Percentiles rank a stretch among this genome's conserved stretches.
These are phyloP conservation scores for Watsonalla cultraria DNA, from an alignment of 2,888 invertebrate genomes.

Conservation along the genomic window DNA sequence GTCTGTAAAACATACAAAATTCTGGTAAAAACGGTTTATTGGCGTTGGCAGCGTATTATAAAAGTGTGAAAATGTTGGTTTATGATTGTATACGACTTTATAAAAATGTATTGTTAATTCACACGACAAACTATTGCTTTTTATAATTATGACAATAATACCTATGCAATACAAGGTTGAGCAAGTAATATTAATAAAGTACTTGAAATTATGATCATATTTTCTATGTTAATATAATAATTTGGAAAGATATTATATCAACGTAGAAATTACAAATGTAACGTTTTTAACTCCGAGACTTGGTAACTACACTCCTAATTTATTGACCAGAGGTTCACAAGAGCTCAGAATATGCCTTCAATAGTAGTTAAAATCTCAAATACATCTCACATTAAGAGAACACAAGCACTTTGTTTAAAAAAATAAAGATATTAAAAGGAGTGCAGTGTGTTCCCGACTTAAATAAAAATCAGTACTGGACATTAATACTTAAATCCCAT, in stretches of 20 bases:
- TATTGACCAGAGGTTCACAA: constrained; percentile 41
- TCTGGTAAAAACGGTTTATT: constrained; percentile 64
- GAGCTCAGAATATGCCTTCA: constrained; percentile 32
- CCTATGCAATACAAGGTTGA: constrained; percentile 51
- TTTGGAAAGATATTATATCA: constrained; percentile 28
- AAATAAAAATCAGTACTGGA: constrained; percentile 68
- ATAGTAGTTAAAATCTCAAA: constrained; percentile 23
- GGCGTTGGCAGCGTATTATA: constrained; percentile 61
- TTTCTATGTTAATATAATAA: constrained; percentile 37
- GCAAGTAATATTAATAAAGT: constrained; percentile 54
- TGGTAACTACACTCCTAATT: constrained; percentile 56
- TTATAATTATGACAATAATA: constrained; percentile 28
- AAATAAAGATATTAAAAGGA: constrained; percentile 29
- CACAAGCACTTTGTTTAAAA: constrained; percentile 34
- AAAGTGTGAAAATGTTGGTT: constrained; percentile 56
- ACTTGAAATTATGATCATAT: constrained; percentile 40
- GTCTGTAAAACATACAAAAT: constrained; percentile 76
- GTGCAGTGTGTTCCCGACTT: constrained; percentile 53
- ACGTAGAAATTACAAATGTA: constrained; percentile 30
- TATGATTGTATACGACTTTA: constrained; percentile 52
- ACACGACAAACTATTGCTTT: constrained; percentile 37
- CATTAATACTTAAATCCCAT: constrained; percentile 57
- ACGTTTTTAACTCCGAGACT: constrained; percentile 35
- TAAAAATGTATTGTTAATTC: constrained; percentile 58
- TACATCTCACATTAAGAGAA: constrained; percentile 40